Evolutionary conservation across 2,888 invertebrate genomes (phyloP).

Genomic region (Strigamia transsilvanica): DNA sequence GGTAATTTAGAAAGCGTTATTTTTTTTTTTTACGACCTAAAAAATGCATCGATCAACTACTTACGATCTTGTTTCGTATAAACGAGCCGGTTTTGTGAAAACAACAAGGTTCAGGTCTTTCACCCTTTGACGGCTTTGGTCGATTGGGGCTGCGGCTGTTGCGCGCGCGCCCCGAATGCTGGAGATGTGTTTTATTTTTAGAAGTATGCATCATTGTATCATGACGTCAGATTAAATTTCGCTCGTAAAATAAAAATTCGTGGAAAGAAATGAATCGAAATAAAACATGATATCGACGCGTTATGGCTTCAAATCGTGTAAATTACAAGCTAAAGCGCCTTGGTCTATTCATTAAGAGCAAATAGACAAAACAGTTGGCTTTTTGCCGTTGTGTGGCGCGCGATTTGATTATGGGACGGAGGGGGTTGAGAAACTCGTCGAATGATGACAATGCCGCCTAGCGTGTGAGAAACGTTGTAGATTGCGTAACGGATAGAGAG

Average conservation of each 20-base stretch:
- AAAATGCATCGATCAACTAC: conserved; percentile 9
- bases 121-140: conserved; percentile 33
- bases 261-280: neutral
- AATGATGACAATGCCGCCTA: conserved; percentile 33
- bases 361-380: too few species aligned
- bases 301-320: too few species aligned
- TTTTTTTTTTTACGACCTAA: neutral
- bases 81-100: neutral
- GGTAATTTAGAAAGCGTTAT: neutral
- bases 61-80: neutral
- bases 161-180: conserved; percentile 9
- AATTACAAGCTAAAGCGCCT: too few species aligned
- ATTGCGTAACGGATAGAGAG: conserved; percentile 37
- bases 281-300: neutral
- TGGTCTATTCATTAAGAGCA: too few species aligned
- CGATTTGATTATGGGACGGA: too few species aligned
- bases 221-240: neutral
- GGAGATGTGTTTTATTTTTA: conserved; percentile 14
- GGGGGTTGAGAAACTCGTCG: too few species aligned
- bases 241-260: neutral
- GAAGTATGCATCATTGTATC: conserved; percentile 4
- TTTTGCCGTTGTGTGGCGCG: too few species aligned
- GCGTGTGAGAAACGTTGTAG: neutral
- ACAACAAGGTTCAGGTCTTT: conserved; percentile 30
- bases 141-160: conserved; percentile 38